Base-by-base conservation (phyloP, 2,888 invertebrate species). In the Trachelus iudaicus region DNA sequence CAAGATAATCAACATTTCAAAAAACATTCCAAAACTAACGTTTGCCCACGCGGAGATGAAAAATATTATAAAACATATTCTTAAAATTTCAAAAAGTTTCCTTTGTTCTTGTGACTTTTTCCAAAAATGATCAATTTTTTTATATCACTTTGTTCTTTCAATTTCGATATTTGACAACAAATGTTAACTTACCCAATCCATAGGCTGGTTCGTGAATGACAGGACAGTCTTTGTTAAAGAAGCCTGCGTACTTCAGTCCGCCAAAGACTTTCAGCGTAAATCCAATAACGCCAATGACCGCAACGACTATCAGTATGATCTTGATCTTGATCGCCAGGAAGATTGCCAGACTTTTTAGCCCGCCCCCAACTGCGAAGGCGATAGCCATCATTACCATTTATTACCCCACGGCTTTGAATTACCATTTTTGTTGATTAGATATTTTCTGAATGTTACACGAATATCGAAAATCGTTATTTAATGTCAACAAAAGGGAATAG, bases 261-360 rank as follows among this genome's bases (percentile, higher is more conserved):
- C 83, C 81, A 13, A 86, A 78, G 68, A 83, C 82, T 79, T 88
- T 88, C 13, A 86, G 79, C 30, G 87, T 85, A 78, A 86, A 82
- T 73, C 83, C 82, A 69, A 83, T 81, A 74, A 86, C 73, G 31
- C 86, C 88, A 74, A 86, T 82, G 37, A 88, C 81, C 71, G 85
- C 83, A 6, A 85, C 83, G 68, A 85, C 79, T 35, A 87, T 81
- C 75, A 88, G 79, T 74, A 87, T 81, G 77, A 89, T 82, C 81
- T 89, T 88, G 78, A 88, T 85, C 81, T 89, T 89, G 77, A 89
- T 84, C 73, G 87, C 79, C 30, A 84, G 79, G 76, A 88, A 79
- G 56, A 85, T 82, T 30, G 84, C 82, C 76, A 88, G 73, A 75
- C 85, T 84, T 80, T 88, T 87, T 73, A 88, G 79, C 75, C 88